Evolutionary conservation across 2,888 invertebrate genomes (phyloP).

Genomic region (Agonopterix alstromeriana): DNA sequence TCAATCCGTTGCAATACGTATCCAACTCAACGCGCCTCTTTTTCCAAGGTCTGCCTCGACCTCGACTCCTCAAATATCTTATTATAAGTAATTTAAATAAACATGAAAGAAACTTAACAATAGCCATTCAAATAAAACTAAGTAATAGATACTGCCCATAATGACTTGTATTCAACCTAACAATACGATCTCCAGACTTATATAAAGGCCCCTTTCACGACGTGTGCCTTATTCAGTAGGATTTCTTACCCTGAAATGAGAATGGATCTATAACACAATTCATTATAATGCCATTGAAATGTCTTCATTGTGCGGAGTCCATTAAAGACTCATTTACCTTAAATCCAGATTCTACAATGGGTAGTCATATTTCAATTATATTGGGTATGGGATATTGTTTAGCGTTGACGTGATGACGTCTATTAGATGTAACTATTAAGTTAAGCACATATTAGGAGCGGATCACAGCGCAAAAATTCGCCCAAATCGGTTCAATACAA

Average conservation of each 20-base stretch:
- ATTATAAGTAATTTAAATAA: too few species aligned
- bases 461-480: too few species aligned
- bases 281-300: constrained; percentile 63
- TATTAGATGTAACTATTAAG: too few species aligned
- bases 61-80: too few species aligned
- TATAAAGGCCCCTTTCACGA: constrained; percentile 52
- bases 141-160: constrained; percentile 38
- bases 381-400: background rate
- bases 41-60: too few species aligned
- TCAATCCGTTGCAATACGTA: too few species aligned
- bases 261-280: constrained; percentile 48
- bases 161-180: constrained; percentile 56
- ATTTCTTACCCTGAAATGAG: constrained; percentile 41
- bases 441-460: too few species aligned
- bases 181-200: constrained; percentile 53
- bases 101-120: too few species aligned
- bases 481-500: too few species aligned
- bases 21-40: too few species aligned
- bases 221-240: constrained; percentile 56
- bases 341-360: constrained; percentile 32
- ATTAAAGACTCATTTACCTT: constrained; percentile 59
- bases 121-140: too few species aligned
- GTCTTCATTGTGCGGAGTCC: constrained; percentile 47
- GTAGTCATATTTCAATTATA: constrained; percentile 33
- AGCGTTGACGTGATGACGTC: too few species aligned